A percentile compares a stretch with the other conserved stretches of the same genome.
Conservation (phyloP, 2,113 vertebrate genomes). For the Felis chaus region DNA sequence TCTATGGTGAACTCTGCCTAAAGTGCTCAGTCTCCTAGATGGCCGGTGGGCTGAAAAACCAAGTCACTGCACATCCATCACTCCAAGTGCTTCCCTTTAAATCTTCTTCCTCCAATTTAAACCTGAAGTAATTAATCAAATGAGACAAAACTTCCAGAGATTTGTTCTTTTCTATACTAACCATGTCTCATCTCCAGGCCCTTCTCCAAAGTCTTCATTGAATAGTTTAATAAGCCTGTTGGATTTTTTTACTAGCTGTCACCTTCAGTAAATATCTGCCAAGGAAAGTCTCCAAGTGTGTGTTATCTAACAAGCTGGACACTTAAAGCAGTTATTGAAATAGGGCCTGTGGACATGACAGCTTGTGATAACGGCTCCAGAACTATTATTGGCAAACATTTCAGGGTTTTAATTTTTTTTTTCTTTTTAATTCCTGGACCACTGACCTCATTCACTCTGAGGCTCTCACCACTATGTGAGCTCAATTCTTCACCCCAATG, state of each 20-base stretch:
- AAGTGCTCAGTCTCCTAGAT: background rate
- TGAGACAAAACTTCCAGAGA: background rate
- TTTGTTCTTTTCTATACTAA: conserved; percentile 29
- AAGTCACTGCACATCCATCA: background rate
- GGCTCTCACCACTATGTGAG: background rate
- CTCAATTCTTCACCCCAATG: background rate
- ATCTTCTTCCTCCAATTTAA: background rate
- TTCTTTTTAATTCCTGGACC: conserved; percentile 45
- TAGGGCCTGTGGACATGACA: background rate
- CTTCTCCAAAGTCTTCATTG: conserved; percentile 4
- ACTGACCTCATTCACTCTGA: conserved; percentile 51
- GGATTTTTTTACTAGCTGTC: conserved; percentile 57
- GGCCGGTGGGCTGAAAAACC: rapidly evolving
- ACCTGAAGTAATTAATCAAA: conserved; percentile 64
- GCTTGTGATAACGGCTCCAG: conserved; percentile 31
- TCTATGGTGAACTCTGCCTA: background rate
- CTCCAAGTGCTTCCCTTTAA: background rate
- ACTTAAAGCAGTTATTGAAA: conserved; percentile 43
- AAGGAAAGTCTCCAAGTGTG: background rate
- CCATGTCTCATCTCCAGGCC: background rate
- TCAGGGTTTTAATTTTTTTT: background rate
- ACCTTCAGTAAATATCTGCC: conserved; percentile 21
- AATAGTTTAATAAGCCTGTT: conserved; percentile 5
- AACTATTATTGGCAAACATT: background rate
- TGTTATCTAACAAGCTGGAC: background rate